Percentiles rank a stretch among this genome's conserved stretches.
Conservation (phyloP, 2,797 vertebrate genomes). For the Pitangus sulphuratus region DNA sequence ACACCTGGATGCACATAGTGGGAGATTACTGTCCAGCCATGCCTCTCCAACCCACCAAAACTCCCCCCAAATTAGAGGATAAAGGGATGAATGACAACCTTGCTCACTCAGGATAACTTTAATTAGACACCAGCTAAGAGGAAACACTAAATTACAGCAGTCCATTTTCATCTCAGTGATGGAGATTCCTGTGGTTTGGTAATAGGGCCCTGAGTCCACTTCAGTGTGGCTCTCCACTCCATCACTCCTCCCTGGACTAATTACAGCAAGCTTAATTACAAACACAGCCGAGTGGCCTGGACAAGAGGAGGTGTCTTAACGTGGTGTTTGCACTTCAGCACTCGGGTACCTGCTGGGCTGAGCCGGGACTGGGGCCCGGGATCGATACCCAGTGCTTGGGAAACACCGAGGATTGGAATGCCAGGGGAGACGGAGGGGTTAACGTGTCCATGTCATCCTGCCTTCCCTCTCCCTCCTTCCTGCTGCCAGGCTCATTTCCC, state of each 20-base stretch:
- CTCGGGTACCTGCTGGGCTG: neutral
- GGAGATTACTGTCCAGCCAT: neutral
- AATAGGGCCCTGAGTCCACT: neutral
- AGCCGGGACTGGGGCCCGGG: neutral
- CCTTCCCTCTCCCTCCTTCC: neutral
- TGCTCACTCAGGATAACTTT: neutral
- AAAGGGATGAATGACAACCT: neutral
- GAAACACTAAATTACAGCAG: neutral
- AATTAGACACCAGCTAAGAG: neutral
- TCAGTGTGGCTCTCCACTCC: neutral
- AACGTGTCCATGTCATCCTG: neutral
- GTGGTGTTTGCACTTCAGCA: neutral
- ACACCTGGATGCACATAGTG: neutral
- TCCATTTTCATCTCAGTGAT: neutral
- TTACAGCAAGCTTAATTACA: neutral
- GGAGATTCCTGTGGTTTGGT: neutral
- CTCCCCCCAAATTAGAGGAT: neutral
- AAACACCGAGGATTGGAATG: too few species aligned
- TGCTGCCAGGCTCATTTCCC: neutral
- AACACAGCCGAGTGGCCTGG: neutral
- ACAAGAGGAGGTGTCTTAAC: neutral
- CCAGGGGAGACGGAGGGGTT: neutral
- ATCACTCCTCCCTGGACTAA: neutral
- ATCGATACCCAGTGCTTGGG: neutral
- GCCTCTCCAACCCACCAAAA: neutral